A percentile compares a stretch with the other conserved stretches of the same genome.
phyloP scores from a whole-genome alignment of 2,797 vertebrate species.

The Crypturellus tataupa region DNA sequence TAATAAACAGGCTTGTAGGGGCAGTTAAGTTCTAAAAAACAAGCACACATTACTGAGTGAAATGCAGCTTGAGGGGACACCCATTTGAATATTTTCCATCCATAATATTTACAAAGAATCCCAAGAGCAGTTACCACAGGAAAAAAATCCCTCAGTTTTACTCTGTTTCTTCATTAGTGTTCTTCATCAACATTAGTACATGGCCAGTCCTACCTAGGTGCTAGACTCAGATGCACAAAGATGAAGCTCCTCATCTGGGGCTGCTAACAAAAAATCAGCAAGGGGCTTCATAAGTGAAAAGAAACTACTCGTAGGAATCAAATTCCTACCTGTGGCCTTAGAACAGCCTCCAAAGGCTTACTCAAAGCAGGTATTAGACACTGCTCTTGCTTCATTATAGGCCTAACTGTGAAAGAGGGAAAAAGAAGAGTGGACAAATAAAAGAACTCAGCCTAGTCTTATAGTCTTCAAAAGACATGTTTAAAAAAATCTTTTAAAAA shows the following conservation, averaged over 20 bases:
- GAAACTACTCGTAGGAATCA: background rate
- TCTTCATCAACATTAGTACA: background rate
- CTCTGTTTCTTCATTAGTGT: accelerated
- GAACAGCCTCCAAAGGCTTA: background rate
- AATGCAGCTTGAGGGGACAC: background rate
- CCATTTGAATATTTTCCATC: background rate
- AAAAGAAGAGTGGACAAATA: background rate
- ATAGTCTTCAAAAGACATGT: background rate
- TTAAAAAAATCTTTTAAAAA: background rate
- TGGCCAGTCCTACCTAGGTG: background rate
- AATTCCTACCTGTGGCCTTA: background rate
- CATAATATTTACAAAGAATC: background rate
- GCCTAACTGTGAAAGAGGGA: background rate
- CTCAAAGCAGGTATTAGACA: background rate
- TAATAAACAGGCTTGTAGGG: background rate
- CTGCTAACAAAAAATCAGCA: background rate
- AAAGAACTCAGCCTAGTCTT: background rate
- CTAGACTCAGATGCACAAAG: background rate
- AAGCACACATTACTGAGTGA: background rate
- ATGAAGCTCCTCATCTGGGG: background rate
- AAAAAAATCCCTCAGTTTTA: background rate
- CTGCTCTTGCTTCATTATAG: background rate
- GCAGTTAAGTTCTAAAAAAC: background rate
- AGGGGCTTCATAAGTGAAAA: background rate
- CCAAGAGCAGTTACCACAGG: background rate